Evolutionary conservation across 92 coral and sea anemone genomes (phyloP).

Genomic region (Epizoanthus fatuus): DNA sequence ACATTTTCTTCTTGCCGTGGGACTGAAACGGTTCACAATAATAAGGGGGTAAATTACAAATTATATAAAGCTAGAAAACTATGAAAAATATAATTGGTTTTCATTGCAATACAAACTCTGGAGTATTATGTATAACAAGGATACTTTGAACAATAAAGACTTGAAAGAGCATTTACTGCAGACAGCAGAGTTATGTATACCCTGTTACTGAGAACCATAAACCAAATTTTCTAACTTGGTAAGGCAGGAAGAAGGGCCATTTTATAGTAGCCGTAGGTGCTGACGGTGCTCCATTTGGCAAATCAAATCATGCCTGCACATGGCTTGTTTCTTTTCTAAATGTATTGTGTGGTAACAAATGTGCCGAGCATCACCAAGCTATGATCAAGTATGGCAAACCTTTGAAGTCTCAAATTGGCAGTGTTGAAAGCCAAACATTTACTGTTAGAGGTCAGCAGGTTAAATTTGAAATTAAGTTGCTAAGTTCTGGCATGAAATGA

Average conservation of each 20-base stretch:
- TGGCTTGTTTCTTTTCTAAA: conserved; percentile 77
- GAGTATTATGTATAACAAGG: too few relatives aligned
- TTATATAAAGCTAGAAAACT: too few relatives aligned
- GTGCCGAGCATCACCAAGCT: conserved; percentile 65
- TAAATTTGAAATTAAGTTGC: too few relatives aligned
- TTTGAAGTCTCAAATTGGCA: conserved; percentile 36
- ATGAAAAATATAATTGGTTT: too few relatives aligned
- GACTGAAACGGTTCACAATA: too few relatives aligned
- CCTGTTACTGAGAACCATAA: background rate
- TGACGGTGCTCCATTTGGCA: conserved; percentile 81
- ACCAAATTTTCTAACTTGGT: conserved; percentile 61
- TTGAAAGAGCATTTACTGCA: conserved; percentile 56
- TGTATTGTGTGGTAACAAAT: conserved; percentile 70
- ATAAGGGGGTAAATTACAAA: too few relatives aligned
- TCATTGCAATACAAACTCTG: too few relatives aligned
- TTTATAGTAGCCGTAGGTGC: conserved; percentile 72
- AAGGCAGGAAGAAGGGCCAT: conserved; percentile 62
- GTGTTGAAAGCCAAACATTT: conserved; percentile 55
- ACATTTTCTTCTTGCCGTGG: too few relatives aligned
- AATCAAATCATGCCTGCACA: conserved; percentile 57
- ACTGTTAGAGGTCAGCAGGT: conserved; percentile 24
- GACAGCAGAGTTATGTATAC: conserved; percentile 51
- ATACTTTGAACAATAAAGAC: background rate
- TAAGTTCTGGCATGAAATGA: conserved; percentile 10
- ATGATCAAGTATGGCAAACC: conserved; percentile 66